These are phyloP conservation scores for Betta splendens DNA, from an alignment of 2,797 vertebrate genomes.

Conservation along the genomic window DNA sequence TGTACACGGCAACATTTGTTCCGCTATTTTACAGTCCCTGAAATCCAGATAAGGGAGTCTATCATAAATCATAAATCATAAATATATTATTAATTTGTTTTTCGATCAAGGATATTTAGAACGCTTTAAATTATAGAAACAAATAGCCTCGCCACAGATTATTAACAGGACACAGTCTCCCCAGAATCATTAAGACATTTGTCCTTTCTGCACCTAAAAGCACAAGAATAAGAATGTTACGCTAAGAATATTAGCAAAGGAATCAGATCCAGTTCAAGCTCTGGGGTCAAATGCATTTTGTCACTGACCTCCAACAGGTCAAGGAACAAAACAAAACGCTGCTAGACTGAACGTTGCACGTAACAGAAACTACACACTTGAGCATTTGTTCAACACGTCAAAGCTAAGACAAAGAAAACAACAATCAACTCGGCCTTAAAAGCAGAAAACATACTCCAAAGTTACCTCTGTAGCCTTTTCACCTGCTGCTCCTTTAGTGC, in stretches of 20 bases:
- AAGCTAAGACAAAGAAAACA: constrained; percentile 16
- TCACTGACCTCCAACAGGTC: not conserved
- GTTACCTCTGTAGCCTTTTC: constrained; percentile 18
- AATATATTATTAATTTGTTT: too few species aligned
- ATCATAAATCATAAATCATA: too few species aligned
- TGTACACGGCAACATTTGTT: constrained; percentile 31
- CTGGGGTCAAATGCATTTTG: constrained; percentile 10
- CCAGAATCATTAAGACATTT: constrained; percentile 53
- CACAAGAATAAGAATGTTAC: constrained; percentile 9
- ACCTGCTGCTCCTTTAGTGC: constrained; percentile 11
- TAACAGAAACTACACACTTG: not conserved
- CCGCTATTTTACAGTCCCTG: constrained; percentile 24
- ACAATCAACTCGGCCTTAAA: not conserved
- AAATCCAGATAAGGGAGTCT: too few species aligned
- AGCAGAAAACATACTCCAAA: constrained; percentile 11
- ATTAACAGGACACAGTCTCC: constrained; percentile 77
- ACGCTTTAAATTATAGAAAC: too few species aligned
- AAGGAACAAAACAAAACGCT: constrained; percentile 2
- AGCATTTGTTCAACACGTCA: constrained; percentile 28
- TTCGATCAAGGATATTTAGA: too few species aligned
- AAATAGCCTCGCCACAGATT: too few species aligned
- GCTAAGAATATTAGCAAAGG: constrained; percentile 2
- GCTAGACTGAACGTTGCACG: not conserved
- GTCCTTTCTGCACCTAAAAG: constrained; percentile 36
- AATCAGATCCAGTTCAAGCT: constrained; percentile 22